Base-by-base conservation (phyloP, 2,888 invertebrate species). In the Drosophila koepferae region DNA sequence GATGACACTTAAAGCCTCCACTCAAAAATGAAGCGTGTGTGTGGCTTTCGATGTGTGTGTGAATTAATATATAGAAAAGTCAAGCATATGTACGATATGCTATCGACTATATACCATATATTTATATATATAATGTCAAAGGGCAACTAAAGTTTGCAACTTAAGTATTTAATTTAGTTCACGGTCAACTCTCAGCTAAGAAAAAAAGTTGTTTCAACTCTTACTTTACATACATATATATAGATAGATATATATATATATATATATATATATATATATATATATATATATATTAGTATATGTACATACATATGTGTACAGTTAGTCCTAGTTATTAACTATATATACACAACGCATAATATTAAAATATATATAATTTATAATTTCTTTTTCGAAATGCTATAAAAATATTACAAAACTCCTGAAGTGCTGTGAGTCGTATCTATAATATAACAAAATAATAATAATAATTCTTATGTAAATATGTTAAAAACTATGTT, bases 341-440 rank as follows among this genome's bases (percentile, higher is more conserved):
- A 81, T 74, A 70, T 56, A 72, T 53, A 63, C 64, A 63, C 49
- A 71, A 69, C 66, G 69, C 60, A 73, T 60, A 69, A 44, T 46
- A 44, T 44, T 28, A 44, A 67, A 48, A 31, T 9, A 67, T 34
- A 59, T 65, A 54, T 66, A 68, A 70, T 62, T 38, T 77, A 58
- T 72, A 56, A 63, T 74, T 74, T 71, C 63, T 62, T 79, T 82
- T 80, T 72, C 63, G 66, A 77, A 85, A 77, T 80, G 74, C 40
- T 73, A 49, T 54, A 68, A 58, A 56, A 55, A 55, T 20, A 34
- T 69, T 69, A 64, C 67, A 76, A 79, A 86, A 89, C 83, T 82
- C 80, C 83, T 77, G 77, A 90, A 86, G 91, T 89, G 91, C 92
- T 92, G 91, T 91, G 92, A 92, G 91, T 91, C 89, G 46, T 89